phyloP scores from a whole-genome alignment of 2,888 invertebrate genomes.

The Nymphalis urticae region DNA sequence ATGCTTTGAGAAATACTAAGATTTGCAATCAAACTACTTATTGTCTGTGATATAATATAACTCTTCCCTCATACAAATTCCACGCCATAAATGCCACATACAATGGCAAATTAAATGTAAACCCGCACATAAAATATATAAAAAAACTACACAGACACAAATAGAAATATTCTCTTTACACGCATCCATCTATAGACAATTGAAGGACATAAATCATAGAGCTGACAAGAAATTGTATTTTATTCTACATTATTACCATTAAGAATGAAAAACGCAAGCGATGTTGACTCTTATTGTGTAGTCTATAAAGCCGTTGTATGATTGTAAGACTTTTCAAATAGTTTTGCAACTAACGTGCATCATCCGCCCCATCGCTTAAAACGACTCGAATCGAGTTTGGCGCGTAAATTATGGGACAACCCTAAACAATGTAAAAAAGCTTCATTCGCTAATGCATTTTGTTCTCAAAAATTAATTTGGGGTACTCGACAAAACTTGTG shows the following conservation, averaged over 20 bases:
- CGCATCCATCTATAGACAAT: constrained; percentile 76
- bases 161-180: constrained; percentile 77
- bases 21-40: constrained; percentile 30
- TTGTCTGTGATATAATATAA: constrained; percentile 32
- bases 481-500: constrained; percentile 74
- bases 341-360: constrained; percentile 50
- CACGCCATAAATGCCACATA: constrained; percentile 66
- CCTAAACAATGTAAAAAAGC: constrained; percentile 75
- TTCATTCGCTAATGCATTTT: constrained; percentile 79
- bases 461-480: constrained; percentile 80
- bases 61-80: constrained; percentile 65
- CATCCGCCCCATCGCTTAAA: constrained; percentile 77
- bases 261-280: constrained; percentile 22
- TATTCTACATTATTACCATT: constrained; percentile 45
- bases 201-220: constrained; percentile 75
- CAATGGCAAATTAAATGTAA: constrained; percentile 77
- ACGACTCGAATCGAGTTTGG: constrained; percentile 67
- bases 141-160: constrained; percentile 60
- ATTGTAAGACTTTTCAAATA: constrained; percentile 19
- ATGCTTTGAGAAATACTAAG: constrained; percentile 41
- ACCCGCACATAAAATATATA: constrained; percentile 68
- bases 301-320: constrained; percentile 37
- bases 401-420: constrained; percentile 78
- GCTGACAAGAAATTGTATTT: constrained; percentile 74
- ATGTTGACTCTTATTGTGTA: constrained; percentile 43